phyloP scores from a whole-genome alignment of 2,113 vertebrate genomes.

The Tachysurus fulvidraco region DNA sequence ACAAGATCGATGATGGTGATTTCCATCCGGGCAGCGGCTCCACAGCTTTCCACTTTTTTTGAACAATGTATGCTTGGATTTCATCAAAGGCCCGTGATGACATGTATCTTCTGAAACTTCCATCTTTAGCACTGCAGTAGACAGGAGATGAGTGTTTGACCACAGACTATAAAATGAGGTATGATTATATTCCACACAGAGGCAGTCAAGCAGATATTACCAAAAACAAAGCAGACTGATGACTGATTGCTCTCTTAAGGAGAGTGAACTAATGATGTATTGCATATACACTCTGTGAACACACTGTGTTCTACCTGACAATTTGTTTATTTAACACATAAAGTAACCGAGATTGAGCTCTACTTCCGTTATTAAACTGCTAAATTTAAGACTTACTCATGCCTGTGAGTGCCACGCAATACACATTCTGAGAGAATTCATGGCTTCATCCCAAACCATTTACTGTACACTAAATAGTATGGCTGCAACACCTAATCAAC shows the following conservation, averaged over 20 bases:
- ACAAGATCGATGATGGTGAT: conserved; percentile 83
- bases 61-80: conserved; percentile 76
- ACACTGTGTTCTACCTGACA: neutral
- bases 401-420: neutral
- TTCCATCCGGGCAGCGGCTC: conserved; percentile 85
- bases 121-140: conserved; percentile 77
- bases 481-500: neutral
- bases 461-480: neutral
- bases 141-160: neutral
- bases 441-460: neutral
- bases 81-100: conserved; percentile 79
- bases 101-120: conserved; percentile 81
- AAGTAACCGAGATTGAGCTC: neutral
- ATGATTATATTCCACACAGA: neutral
- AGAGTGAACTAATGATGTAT: neutral
- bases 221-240: neutral
- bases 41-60: conserved; percentile 82
- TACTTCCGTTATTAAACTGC: neutral
- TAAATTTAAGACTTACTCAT: neutral
- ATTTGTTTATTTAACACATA: neutral
- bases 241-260: neutral
- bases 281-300: conserved; percentile 1
- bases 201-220: neutral
- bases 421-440: neutral
- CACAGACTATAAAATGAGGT: neutral